A percentile compares a stretch with the other conserved stretches of the same genome.
Conservation (phyloP, 2,797 vertebrate species). For the Sciurus carolinensis region DNA sequence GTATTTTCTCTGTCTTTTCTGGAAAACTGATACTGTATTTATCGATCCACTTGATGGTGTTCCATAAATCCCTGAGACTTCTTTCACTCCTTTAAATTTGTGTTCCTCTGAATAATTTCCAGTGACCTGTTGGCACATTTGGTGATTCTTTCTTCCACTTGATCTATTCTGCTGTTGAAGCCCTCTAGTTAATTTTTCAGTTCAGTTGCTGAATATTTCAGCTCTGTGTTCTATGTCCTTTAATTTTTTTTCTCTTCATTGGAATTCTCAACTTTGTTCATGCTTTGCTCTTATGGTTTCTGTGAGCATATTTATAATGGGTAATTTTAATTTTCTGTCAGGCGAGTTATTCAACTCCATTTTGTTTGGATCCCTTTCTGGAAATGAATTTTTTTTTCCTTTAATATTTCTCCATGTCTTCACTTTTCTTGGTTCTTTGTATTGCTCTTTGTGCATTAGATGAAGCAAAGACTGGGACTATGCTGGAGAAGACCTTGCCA, state of each 20-base stretch:
- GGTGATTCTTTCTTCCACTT: neutral
- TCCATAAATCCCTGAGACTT: neutral
- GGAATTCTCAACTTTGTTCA: neutral
- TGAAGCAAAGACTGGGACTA: neutral
- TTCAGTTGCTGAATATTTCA: neutral
- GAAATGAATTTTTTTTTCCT: neutral
- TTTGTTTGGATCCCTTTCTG: neutral
- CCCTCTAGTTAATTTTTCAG: neutral
- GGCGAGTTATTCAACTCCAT: neutral
- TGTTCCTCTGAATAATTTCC: neutral
- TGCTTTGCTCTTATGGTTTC: neutral
- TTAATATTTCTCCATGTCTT: neutral
- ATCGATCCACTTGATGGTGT: neutral
- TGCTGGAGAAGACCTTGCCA: neutral
- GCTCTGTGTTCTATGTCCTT: neutral
- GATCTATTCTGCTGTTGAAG: neutral
- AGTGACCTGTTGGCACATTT: neutral
- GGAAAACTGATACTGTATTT: neutral
- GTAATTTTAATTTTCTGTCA: neutral
- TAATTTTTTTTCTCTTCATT: neutral
- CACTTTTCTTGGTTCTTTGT: neutral
- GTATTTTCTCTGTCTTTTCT: neutral
- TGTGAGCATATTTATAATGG: neutral
- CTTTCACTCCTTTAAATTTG: neutral
- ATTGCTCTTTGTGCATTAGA: neutral